Conservation (phyloP, 37 sponge, comb jelly and placozoan genomes). For the Agelas oroides region DNA sequence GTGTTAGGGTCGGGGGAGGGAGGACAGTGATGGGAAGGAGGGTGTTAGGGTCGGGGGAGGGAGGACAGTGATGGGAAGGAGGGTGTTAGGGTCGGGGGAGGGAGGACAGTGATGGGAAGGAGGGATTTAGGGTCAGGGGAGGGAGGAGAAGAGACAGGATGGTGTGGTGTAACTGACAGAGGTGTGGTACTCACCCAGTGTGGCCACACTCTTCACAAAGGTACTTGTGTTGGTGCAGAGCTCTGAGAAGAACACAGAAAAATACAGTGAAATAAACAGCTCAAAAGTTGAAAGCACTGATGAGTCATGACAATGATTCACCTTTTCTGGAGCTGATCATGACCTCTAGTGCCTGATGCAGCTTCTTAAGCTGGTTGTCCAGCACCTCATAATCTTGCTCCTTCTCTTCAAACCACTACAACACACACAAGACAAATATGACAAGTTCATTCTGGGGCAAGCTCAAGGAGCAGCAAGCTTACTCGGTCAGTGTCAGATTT, state of each 20-base stretch:
- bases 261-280: too few species aligned
- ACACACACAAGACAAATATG: too few species aligned
- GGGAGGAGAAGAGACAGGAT: neutral
- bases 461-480: conserved; percentile 1
- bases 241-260: conserved; percentile 49
- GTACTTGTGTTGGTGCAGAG: conserved; percentile 37
- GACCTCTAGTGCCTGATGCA: conserved; percentile 78
- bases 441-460: too few species aligned
- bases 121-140: too few species aligned
- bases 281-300: too few species aligned
- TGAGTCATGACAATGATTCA: too few species aligned
- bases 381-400: conserved; percentile 75
- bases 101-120: too few species aligned
- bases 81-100: too few species aligned
- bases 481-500: conserved; percentile 85
- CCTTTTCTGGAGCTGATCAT: conserved; percentile 81
- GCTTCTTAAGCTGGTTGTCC: conserved; percentile 90
- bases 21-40: neutral
- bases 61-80: too few species aligned
- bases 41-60: too few species aligned
- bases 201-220: conserved; percentile 66
- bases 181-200: conserved; percentile 43
- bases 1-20: neutral
- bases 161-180: too few species aligned
- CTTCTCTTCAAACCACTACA: conserved; percentile 98